Evolutionary conservation across 2,113 vertebrate genomes (phyloP), one percentile per base, ranked within the genome.

Genomic region (Syrmaticus mikado): DNA sequence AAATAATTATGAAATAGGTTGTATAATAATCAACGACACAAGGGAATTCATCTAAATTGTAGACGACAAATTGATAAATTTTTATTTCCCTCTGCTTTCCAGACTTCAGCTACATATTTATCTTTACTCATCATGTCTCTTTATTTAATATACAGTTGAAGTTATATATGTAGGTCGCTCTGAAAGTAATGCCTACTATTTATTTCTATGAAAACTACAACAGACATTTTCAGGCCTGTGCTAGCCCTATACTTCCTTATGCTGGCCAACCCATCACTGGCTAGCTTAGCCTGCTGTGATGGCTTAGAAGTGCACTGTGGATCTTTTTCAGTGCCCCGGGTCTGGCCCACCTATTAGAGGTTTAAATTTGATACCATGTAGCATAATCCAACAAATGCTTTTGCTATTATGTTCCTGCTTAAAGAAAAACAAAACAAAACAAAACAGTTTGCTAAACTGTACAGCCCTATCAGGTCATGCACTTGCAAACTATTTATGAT

Each of bases 351-450:
- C 57, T 93, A 10, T 81, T 68, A 84, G 85, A 78, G 83, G 38
- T 93, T 96, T 96, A 88, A 52, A 89, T 94, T 92, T 92, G 48
- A 45, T 89, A 65, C 90, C 92, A 83, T 43, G 40, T 64, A 91
- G 90, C 53, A 71, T 95, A 91, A 96, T 92, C 88, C 90, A 90
- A 22, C 57, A 93, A 84, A 90, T 89, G 90, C 93, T 93, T 90
- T 86, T 50, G 21, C 66, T 93, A 36, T 72, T 92, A 77, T 71
- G 66, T 71, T 78, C 57, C 53, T 65, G 75, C 60, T 88, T 48
- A 48, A 48, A 22, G 21, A 10, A 46, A 46, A 46, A 46, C 20
- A 46, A 83, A 46, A 38, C 38, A 11, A 48, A 46, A 48, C 9
- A 86, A 96, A 92, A 92, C 81, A 83, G 88, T 88, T 83, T 78